These are phyloP conservation scores for Acestrorhynchus altus DNA, from an alignment of 2,797 vertebrate species.

Conservation along the genomic window DNA sequence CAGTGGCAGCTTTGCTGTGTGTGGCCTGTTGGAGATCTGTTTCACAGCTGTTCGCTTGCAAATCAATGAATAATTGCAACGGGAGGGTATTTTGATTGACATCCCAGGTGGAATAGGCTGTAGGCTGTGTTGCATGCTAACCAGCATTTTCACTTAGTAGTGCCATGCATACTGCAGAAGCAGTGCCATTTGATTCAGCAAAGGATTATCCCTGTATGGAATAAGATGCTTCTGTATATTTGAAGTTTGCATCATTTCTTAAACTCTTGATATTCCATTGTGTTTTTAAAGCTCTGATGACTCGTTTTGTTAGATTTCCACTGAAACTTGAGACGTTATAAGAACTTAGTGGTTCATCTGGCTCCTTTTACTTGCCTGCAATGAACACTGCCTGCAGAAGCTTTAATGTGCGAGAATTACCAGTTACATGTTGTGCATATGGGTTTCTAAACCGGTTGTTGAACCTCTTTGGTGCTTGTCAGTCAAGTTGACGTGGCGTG, in stretches of 20 bases:
- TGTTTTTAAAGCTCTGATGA: not conserved
- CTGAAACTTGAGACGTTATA: not conserved
- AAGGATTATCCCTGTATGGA: not conserved
- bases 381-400: not conserved
- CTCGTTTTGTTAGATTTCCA: not conserved
- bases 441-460: not conserved
- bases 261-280: not conserved
- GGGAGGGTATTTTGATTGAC: conserved; percentile 40
- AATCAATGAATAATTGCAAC: conserved; percentile 46
- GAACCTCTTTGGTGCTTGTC: conserved; percentile 15
- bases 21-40: conserved; percentile 25
- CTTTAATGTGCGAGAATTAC: not conserved
- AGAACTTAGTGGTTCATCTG: not conserved
- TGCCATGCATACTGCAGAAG: not conserved
- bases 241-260: not conserved
- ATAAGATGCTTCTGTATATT: not conserved
- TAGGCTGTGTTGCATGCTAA: conserved; percentile 28
- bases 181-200: not conserved
- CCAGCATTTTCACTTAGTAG: conserved; percentile 5
- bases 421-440: not conserved
- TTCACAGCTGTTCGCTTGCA: conserved; percentile 39
- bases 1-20: not conserved
- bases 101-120: conserved; percentile 37
- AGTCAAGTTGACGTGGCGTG: conserved; percentile 20
- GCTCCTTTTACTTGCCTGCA: not conserved